Base-by-base conservation (phyloP, 2,888 invertebrate species). In the Ischnus inquisitorius region DNA sequence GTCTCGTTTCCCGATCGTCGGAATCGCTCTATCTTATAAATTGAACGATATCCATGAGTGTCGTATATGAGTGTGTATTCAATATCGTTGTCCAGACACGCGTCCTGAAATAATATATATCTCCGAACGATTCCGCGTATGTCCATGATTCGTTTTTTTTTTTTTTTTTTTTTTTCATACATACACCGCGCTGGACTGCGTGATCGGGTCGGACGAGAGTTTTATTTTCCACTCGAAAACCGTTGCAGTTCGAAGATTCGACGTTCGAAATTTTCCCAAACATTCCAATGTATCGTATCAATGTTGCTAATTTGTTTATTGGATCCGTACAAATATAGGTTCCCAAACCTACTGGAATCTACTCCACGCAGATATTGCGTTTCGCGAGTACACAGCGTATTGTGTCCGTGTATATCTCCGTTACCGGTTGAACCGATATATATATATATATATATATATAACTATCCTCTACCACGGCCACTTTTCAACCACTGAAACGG, bases 251-350 rank as follows among this genome's bases (percentile, higher is more conserved):
- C 34, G 43, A 5, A 2, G 28, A 5, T 46, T 25, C 34, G 2
- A 10, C 51, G 19, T 39, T 62, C 8, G 48, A 39, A 39, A 28
- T 60, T 64, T 64, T 48, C 65, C 51, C 41, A 43, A 67, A 78
- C 79, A 74, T 78, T 81, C 60, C 83, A 86, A 88, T 34, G 34
- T 34, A 34, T 89, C 86, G 86, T 88, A 90, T 90, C 88, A 89
- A 80, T 83, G 84, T 87, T 84, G 87, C 84, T 87, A 87, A 88
- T 90, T 90, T 90, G 88, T 90, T 90, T 90, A 90, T 88, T 78
- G 81, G 54, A 79, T 74, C 74, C 65, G 51, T 76, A 14, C 67
- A 67, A 34, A 51, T 74, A 74, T 28, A 28, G 19, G 46, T 74
- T 62, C 65, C 62, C 57, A 75, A 72, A 86, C 69, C 71, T 75